Conservation (phyloP, 2,888 invertebrate species). For the Ypsolopha scabrella region DNA sequence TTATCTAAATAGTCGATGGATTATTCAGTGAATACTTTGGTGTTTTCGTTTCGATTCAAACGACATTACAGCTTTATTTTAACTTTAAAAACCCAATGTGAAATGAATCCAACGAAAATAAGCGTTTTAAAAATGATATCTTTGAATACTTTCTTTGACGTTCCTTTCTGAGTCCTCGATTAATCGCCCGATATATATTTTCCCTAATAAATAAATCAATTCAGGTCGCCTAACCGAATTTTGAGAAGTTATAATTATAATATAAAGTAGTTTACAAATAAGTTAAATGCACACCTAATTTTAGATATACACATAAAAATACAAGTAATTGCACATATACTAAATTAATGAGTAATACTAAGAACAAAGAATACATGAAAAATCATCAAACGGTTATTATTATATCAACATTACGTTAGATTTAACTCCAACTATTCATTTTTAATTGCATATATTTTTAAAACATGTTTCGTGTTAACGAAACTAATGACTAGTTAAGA, state of each 20-base stretch:
- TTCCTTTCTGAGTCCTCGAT: constrained; percentile 11
- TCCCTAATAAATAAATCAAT: constrained; percentile 64
- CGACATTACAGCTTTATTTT: constrained; percentile 14
- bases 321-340: constrained; percentile 56
- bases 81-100: constrained; percentile 2
- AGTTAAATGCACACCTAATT: constrained; percentile 48
- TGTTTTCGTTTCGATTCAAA: constrained; percentile 65
- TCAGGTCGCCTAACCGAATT: constrained; percentile 21
- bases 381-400: constrained; percentile 34
- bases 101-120: constrained; percentile 3
- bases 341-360: constrained; percentile 55
- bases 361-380: constrained; percentile 37
- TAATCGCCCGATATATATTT: constrained; percentile 45
- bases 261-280: constrained; percentile 28
- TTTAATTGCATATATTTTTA: constrained; percentile 1
- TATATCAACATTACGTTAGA: constrained; percentile 30
- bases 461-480: constrained; percentile 10
- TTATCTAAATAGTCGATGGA: constrained; percentile 69
- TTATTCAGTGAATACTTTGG: constrained; percentile 60
- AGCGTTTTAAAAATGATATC: neutral
- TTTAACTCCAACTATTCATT: constrained; percentile 29
- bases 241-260: constrained; percentile 16
- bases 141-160: neutral
- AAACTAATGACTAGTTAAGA: constrained; percentile 29
- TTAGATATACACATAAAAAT: constrained; percentile 42